Evolutionary conservation across 2,113 vertebrate species (phyloP), one percentile per base, ranked within the genome.

Genomic region (Castor canadensis): DNA sequence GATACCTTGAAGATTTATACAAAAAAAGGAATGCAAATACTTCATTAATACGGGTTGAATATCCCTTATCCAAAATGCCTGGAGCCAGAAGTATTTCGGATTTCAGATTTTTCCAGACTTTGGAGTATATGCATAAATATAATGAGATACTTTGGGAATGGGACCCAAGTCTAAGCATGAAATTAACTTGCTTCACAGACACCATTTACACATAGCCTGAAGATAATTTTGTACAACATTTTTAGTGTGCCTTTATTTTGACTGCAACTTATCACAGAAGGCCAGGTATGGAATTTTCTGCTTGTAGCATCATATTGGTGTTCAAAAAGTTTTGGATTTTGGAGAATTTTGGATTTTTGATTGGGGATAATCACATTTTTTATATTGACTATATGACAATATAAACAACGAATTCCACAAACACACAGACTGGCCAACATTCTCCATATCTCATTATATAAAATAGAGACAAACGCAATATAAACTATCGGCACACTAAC

Each of bases 321-420:
- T 30, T 60, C n/a, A 26, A 60, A 38, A 52, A 64, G 17, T 64
- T 88, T 62, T n/a, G 43, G 38, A 56, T 56, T 89, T 56, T 64
- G 56, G 30, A 82, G 38, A 56, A 82, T 45, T 52, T 43, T 6
- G 4, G 47, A 69, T n/a, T 54, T 72, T 67, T 38, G 1, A 17
- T 49, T 58, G 80, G 64, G 6, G n/a, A 72, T 52, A 43, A 56
- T 35, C 49, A 26, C 6, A 30, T 85, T 87, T n/a, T 87, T 94
- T 67, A 40, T 54, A 77, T 4, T 60, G 62, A 67, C 40, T 40
- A 76, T 30, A 35, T 32, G 24, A 66, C 30, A 76, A 81, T 54
- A 81, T 60, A 81, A 89, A 75, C 56, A 92, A 83, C 12, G 58
- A 73, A 96, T 20, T 30, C 47, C 28, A 87, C 8, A 89, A 95